phyloP scores from a whole-genome alignment of 2,113 vertebrate genomes.

The Aphyosemion australe region DNA sequence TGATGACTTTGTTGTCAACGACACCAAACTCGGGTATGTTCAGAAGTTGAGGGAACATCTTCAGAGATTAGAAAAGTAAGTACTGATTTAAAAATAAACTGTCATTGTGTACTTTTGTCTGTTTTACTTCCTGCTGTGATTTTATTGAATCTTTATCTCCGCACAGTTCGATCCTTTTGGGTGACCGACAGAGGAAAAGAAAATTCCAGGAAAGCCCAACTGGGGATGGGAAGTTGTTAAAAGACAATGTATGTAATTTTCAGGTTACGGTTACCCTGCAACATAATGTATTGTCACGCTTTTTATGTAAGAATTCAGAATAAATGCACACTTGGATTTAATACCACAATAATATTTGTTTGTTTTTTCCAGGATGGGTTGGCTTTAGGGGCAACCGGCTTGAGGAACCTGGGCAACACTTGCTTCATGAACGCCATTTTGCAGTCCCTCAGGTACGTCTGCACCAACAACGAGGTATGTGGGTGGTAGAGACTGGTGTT shows the following conservation, averaged over 20 bases:
- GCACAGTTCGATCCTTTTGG: constrained; percentile 85
- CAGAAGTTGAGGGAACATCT: constrained; percentile 97
- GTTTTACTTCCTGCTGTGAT: background rate
- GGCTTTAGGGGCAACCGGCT: constrained; percentile 89
- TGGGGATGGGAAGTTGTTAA: constrained; percentile 88
- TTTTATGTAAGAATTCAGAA: background rate
- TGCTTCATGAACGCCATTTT: constrained; percentile 99
- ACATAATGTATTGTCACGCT: background rate
- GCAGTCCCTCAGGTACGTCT: constrained; percentile 93
- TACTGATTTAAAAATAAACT: constrained; percentile 18
- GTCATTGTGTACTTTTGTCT: background rate
- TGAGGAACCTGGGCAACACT: constrained; percentile 94
- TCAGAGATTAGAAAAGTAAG: constrained; percentile 98
- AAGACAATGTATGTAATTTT: constrained; percentile 87
- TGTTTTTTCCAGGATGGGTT: constrained; percentile 80
- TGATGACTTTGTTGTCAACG: constrained; percentile 98
- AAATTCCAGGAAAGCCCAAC: constrained; percentile 88
- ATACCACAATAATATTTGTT: background rate
- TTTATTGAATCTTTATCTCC: background rate
- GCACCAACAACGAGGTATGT: constrained; percentile 24
- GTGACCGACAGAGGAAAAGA: constrained; percentile 92
- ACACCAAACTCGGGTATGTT: constrained; percentile 93
- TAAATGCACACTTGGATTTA: background rate
- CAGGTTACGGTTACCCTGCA: constrained; percentile 7
- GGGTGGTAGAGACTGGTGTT: constrained; percentile 25